Base-by-base conservation (phyloP, 1,140 invertebrate species). In the Drosophila insularis region DNA sequence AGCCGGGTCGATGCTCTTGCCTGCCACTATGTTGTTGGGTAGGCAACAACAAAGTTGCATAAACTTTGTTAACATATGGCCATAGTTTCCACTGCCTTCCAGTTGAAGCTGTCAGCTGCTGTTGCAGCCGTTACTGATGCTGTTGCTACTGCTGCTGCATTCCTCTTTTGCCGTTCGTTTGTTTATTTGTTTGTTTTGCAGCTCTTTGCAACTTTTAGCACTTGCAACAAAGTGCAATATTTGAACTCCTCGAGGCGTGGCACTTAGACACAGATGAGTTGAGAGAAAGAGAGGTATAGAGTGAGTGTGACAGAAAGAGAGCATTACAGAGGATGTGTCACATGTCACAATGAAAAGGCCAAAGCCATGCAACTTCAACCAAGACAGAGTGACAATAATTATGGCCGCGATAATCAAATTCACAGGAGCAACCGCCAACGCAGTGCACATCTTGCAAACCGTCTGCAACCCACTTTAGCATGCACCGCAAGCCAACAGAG, bases 1-100 rank as follows among this genome's bases (percentile, higher is more conserved):
- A 50, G 19, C 43, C 43, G 43, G 43, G 43, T 50, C 43, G 43
- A 50, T 19, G 43, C 43, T 50, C 43, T 50, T 21, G 43, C 17
- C 10, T 21, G 17, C 17, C 14, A 50, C 43, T 21, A 50, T 50
- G 43, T 21, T 74, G 59, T 46, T 63, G 56, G 35, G 31, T 40
- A 61, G 63, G 40, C 66, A 71, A 71, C 74, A 78, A 71, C 74
- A 78, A 71, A 81, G 74, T 82, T 71, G 72, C 75, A 82, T 82
- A 79, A 87, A 82, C 82, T 87, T 87, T 71, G 64, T 71, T 73
- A 87, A 80, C 82, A 87, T 87, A 87, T 80, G 79, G 80, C 63
- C 55, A 27, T 59, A 74, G 66, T 69, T 73, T 43, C 19, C 37
- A 37, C 37, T 61, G 59, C 59, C 31, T 61, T 43, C 17, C 23